Evolutionary conservation across 2,113 vertebrate species (phyloP).

Genomic region (Esox niger): DNA sequence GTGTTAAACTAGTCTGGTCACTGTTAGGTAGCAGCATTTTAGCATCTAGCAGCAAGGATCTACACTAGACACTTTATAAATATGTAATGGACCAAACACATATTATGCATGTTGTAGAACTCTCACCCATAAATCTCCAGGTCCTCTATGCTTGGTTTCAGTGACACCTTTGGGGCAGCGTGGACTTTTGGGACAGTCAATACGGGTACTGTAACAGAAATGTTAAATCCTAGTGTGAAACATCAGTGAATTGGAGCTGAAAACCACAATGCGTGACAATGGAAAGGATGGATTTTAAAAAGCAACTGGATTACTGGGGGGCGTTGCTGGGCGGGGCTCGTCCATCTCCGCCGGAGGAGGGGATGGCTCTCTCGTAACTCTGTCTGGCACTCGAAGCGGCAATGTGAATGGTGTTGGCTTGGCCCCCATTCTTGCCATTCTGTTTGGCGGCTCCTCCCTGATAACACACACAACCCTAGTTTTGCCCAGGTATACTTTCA

Average conservation of each 20-base stretch:
- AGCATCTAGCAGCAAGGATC: too few species aligned
- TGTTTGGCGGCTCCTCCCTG: slow-evolving; percentile 81
- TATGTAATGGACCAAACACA: too few species aligned
- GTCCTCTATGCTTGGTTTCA: slow-evolving; percentile 86
- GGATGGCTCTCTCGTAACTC: slow-evolving; percentile 49
- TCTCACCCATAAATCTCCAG: slow-evolving; percentile 89
- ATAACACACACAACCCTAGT: not conserved
- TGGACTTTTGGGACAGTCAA: slow-evolving; percentile 55
- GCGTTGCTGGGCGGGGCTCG: slow-evolving; percentile 69
- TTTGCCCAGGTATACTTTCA: not conserved
- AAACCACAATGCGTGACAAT: not conserved
- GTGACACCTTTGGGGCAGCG: slow-evolving; percentile 69
- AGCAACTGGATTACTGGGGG: slow-evolving; percentile 59
- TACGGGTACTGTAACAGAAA: slow-evolving; percentile 25
- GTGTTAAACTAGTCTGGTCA: too few species aligned
- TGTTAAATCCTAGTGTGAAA: not conserved
- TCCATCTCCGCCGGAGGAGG: slow-evolving; percentile 62
- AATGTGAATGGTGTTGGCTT: slow-evolving; percentile 86
- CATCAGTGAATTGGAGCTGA: not conserved
- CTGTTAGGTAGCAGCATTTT: too few species aligned
- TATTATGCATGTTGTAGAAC: too few species aligned
- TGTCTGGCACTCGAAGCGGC: slow-evolving; percentile 36
- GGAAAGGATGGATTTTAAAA: not conserved
- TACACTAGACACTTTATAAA: too few species aligned
- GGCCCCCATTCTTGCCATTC: slow-evolving; percentile 87